Evolutionary conservation across 2,113 vertebrate genomes (phyloP).

Genomic region (Tenrec ecaudatus): DNA sequence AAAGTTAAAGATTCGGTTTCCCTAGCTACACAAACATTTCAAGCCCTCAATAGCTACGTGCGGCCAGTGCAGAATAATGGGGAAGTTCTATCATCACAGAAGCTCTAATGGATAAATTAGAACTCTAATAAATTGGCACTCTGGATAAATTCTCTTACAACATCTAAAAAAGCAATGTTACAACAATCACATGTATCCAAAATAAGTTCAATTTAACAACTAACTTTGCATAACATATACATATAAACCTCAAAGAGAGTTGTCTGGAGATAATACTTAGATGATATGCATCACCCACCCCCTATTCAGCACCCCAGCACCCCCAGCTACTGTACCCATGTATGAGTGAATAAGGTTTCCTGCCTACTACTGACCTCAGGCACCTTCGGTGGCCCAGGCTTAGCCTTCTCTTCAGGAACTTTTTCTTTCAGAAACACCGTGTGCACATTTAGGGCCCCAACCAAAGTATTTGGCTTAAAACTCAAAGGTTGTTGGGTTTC

Average conservation of each 20-base stretch:
- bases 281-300: not conserved
- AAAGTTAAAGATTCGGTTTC: not conserved
- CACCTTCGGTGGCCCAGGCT: slow-evolving; percentile 89
- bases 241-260: too few relatives aligned
- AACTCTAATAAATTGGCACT: too few relatives aligned
- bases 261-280: not conserved
- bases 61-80: not conserved
- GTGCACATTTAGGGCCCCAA: slow-evolving; percentile 93
- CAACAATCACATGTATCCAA: not conserved
- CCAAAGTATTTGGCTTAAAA: slow-evolving; percentile 95
- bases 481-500: slow-evolving; percentile 89
- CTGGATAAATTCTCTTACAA: too few relatives aligned
- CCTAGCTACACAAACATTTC: not conserved
- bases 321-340: not conserved
- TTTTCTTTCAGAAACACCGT: slow-evolving; percentile 94
- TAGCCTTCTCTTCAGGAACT: slow-evolving; percentile 89
- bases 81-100: not conserved
- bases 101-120: rapidly evolving
- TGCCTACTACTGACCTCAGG: slow-evolving; percentile 91
- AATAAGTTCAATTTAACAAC: not conserved
- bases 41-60: rapidly evolving
- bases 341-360: rapidly evolving
- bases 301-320: rapidly evolving
- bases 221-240: too few relatives aligned
- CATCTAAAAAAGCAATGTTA: not conserved